Evolutionary conservation across 1,140 invertebrate genomes (phyloP).

Genomic region (Phymastichus coffea): DNA sequence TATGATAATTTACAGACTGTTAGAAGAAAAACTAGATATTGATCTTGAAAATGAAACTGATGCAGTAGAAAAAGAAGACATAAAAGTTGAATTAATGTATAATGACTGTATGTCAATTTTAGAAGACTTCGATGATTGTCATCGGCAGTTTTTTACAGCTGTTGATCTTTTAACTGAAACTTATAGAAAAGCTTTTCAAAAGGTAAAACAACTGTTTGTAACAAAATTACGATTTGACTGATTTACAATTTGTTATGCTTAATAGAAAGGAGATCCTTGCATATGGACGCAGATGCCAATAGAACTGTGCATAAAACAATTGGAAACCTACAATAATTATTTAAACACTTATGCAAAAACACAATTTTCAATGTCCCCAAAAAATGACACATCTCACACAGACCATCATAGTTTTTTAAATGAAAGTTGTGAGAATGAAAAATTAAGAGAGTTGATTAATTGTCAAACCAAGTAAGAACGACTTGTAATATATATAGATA

Average conservation of each 20-base stretch:
- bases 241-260: conserved; percentile 3
- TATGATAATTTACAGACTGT: conserved; percentile 36
- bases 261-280: conserved; percentile 39
- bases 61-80: conserved; percentile 36
- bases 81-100: conserved; percentile 39
- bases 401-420: conserved; percentile 34
- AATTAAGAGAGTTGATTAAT: conserved; percentile 33
- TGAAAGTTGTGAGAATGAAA: conserved; percentile 39
- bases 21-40: conserved; percentile 42
- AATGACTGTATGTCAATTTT: conserved; percentile 37
- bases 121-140: conserved; percentile 39
- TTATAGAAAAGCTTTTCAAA: conserved; percentile 42
- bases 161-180: conserved; percentile 38
- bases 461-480: conserved; percentile 43
- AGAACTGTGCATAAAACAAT: conserved; percentile 45
- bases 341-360: conserved; percentile 42
- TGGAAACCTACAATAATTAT: conserved; percentile 46
- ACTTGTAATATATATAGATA: background rate
- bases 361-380: conserved; percentile 34
- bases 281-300: conserved; percentile 49
- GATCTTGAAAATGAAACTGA: conserved; percentile 41
- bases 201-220: conserved; percentile 40
- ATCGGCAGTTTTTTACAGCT: conserved; percentile 39
- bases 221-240: background rate
- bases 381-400: background rate